Evolutionary conservation across 2,797 vertebrate species (phyloP).

Genomic region (Brachyrhaphis roseni): DNA sequence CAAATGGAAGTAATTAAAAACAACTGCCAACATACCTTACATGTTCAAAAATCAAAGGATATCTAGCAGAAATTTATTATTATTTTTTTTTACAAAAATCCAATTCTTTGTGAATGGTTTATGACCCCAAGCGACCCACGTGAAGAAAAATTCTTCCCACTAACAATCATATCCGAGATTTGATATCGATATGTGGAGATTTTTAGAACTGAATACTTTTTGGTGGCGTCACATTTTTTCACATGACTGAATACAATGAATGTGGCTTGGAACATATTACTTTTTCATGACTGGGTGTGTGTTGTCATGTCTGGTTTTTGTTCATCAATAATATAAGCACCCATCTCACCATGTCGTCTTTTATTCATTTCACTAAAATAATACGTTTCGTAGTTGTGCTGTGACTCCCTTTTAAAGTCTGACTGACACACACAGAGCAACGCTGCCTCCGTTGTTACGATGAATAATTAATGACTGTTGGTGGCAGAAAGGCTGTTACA

Average conservation of each 20-base stretch:
- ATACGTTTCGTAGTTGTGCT: background rate
- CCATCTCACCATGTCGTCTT: background rate
- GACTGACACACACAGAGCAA: background rate
- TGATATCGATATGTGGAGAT: background rate
- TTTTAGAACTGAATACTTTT: background rate
- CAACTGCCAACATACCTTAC: background rate
- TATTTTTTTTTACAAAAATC: too few relatives aligned
- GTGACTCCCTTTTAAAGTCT: background rate
- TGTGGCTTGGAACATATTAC: background rate
- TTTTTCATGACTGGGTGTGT: background rate
- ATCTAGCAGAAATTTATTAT: too few relatives aligned
- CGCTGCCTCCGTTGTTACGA: background rate
- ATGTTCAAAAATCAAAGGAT: background rate
- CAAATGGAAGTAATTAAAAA: background rate
- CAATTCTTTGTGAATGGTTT: too few relatives aligned
- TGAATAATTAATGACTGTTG: slow-evolving; percentile 4
- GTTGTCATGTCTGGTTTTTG: background rate
- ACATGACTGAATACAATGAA: background rate
- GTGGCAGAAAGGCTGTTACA: background rate
- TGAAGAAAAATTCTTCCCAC: too few relatives aligned
- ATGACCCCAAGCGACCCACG: too few relatives aligned
- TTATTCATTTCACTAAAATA: background rate
- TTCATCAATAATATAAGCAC: background rate
- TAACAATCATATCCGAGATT: too few relatives aligned
- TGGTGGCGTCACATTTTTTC: background rate